Base-by-base conservation (phyloP, 2,888 invertebrate genomes). In the Dolichopus griseipennis region DNA sequence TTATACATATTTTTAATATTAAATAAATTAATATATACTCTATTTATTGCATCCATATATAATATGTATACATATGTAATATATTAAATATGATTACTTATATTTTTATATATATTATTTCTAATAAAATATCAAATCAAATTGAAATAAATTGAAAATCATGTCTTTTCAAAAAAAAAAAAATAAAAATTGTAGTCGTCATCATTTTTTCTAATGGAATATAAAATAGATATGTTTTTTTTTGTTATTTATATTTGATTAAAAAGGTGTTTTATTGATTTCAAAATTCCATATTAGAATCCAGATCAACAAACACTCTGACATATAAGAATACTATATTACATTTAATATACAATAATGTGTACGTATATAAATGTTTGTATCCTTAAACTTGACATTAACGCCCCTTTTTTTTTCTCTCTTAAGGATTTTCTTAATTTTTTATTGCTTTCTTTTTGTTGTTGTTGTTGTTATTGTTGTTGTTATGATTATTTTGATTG, bases 261-360 rank as follows among this genome's bases (percentile, higher is more conserved):
- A 52, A 52, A 52, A 52, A 52, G 52, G 52, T 52, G 52, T 52
- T 52, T 52, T 52, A 52, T 52, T 52, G 52, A 52, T 52, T 52
- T 52, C 9, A 52, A 41, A 27, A 37, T 37, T 10, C 37, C 37
- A 7, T 10, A 1, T 37, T 37, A 37, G 10, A 37, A n/a, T 27
- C 2, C 27, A 27, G 5, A 27, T 4, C 3, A 4, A 27, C 5
- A 5, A 27, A 27, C 27, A 27, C 5, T n/a, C n/a, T n/a, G n/a
- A n/a, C n/a, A n/a, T n/a, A n/a, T n/a, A n/a, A n/a, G n/a, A 34
- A 34, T 37, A 37, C 8, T 37, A 37, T 37, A 7, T n/a, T 12
- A 37, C 12, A 37, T 37, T 7, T 2, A n/a, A 37, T 37, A 10
- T 52, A 52, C n/a, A 52, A 18, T 1, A 12, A 6, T 52, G 18